Base-by-base conservation (phyloP, 1,140 invertebrate species). In the Drosophila sp. region DNA sequence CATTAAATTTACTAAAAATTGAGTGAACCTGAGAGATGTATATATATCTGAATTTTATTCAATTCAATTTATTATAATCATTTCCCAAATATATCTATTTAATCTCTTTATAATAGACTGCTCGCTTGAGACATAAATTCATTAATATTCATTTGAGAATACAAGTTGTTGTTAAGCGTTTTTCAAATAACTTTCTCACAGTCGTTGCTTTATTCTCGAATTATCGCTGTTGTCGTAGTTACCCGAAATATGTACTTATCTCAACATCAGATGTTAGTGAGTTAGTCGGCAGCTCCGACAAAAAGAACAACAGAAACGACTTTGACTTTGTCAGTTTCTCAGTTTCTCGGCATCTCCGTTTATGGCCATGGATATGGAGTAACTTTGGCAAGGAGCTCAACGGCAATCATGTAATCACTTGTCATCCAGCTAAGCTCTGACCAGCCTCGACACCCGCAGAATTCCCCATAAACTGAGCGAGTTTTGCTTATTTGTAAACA, bases 401-500 rank as follows among this genome's bases (percentile, higher is more conserved):
- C 62, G 53, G 62, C 69, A 72, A 82, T 76, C 77, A 70, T 84
- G 81, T 84, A 80, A 84, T 84, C 81, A 78, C 81, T 84, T 86
- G 81, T 84, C 81, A 80, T 66, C 51, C 50, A 64, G 77, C 73
- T 80, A 79, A 84, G 80, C 80, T 71, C 73, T 71, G 77, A 34
- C 64, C 67, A 53, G 38, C 41, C n/a, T 50, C 4, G n/a, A 25
- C 41, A 36, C 4, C 54, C 18, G 2, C 50, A 25, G 13, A 45
- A 53, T 34, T 46, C 3, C 25, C 36, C 48, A n/a, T n/a, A n/a
- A n/a, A n/a, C n/a, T n/a, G n/a, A 29, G 46, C 27, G 14, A 11
- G 43, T 63, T 53, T 78, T 71, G 65, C 51, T 86, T 86, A 80
- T 80, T 86, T 86, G 81, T 86, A 84, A 80, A 86, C 81, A 84